These are phyloP conservation scores for Pangasius macronema DNA, from an alignment of 2,797 vertebrate species.

Conservation along the genomic window DNA sequence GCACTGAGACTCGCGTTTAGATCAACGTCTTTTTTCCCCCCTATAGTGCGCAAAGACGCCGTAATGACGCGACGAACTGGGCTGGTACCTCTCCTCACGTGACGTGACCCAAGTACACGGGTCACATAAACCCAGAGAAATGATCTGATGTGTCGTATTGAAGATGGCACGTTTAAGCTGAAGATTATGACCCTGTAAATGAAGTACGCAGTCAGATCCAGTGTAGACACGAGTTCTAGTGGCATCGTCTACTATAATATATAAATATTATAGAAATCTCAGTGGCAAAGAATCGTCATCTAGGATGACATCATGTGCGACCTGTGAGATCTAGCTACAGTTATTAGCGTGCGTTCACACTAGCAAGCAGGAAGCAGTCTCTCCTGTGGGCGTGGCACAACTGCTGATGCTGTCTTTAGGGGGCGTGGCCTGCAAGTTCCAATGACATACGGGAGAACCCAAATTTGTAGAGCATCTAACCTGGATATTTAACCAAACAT, in stretches of 20 bases:
- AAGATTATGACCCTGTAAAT: neutral
- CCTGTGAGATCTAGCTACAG: neutral
- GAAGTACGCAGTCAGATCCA: neutral
- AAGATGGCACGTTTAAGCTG: neutral
- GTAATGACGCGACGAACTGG: too few species aligned
- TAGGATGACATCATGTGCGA: neutral
- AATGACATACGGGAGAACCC: neutral
- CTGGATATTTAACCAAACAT: neutral
- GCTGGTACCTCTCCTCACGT: neutral
- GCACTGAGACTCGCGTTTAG: neutral
- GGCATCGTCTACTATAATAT: neutral
- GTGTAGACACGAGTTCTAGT: neutral
- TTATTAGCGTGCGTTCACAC: neutral
- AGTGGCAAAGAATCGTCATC: neutral
- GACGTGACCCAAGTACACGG: too few species aligned
- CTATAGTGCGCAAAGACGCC: neutral
- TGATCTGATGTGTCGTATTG: neutral
- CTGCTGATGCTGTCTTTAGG: neutral
- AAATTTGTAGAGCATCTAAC: neutral
- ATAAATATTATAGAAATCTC: neutral
- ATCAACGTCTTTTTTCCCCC: neutral
- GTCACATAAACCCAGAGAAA: too few species aligned
- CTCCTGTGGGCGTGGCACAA: too few species aligned
- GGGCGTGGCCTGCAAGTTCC: neutral
- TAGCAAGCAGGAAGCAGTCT: neutral